These are phyloP conservation scores for Mycalesis mineus DNA, from an alignment of 2,888 invertebrate species.

Conservation along the genomic window DNA sequence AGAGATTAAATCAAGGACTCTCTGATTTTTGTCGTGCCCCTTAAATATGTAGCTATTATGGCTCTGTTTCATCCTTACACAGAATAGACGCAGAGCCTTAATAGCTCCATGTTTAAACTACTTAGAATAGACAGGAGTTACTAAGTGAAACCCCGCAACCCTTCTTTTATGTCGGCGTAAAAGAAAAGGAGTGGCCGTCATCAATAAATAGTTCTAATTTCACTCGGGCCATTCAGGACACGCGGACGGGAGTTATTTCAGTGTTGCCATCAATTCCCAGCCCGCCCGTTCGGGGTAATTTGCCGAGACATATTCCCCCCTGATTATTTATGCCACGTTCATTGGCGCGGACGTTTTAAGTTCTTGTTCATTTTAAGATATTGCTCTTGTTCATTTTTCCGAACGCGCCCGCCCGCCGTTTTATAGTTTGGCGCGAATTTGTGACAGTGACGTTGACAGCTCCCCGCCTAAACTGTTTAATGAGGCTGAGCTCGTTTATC, in stretches of 20 bases:
- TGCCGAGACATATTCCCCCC: slow-evolving; percentile 60
- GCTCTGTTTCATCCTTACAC: too few relatives aligned
- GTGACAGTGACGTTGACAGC: slow-evolving; percentile 25
- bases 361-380: slow-evolving; percentile 19
- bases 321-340: slow-evolving; percentile 66
- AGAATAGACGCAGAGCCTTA: too few relatives aligned
- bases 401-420: slow-evolving; percentile 20
- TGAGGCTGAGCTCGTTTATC: slow-evolving; percentile 23
- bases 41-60: too few relatives aligned
- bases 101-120: too few relatives aligned
- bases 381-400: slow-evolving; percentile 17
- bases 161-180: neutral
- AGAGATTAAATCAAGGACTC: too few relatives aligned
- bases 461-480: slow-evolving; percentile 28
- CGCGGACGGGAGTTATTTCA: slow-evolving; percentile 40
- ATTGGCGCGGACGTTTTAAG: slow-evolving; percentile 50
- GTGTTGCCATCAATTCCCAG: slow-evolving; percentile 42
- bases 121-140: too few relatives aligned
- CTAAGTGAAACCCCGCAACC: neutral
- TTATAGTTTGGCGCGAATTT: slow-evolving; percentile 29
- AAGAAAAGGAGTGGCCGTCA: slow-evolving; percentile 9
- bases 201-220: slow-evolving; percentile 22
- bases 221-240: slow-evolving; percentile 14
- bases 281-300: slow-evolving; percentile 67
- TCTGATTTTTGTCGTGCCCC: too few relatives aligned